These are phyloP conservation scores for Proisotoma minuta DNA, from an alignment of 2,888 invertebrate species.

Conservation along the genomic window DNA sequence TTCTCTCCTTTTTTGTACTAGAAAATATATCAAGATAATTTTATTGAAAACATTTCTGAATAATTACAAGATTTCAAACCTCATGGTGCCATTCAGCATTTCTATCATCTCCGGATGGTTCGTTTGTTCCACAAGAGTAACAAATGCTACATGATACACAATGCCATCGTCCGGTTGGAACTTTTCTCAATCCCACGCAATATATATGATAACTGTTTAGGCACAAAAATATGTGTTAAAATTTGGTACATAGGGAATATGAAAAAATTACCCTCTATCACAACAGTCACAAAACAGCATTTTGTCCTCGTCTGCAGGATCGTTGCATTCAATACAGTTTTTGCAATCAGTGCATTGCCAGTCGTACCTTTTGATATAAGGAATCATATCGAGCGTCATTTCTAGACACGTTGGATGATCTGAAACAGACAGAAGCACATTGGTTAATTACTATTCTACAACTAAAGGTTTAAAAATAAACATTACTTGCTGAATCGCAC, in stretches of 20 bases:
- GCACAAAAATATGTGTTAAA: conserved; percentile 9
- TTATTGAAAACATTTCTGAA: conserved; percentile 5
- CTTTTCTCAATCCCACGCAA: conserved; percentile 74
- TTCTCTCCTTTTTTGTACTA: conserved; percentile 55
- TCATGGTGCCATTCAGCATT: conserved; percentile 56
- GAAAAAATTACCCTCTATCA: conserved; percentile 66
- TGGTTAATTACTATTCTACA: not conserved
- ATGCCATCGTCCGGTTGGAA: conserved; percentile 85
- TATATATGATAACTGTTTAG: conserved; percentile 70
- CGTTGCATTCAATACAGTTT: conserved; percentile 76
- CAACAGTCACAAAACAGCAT: conserved; percentile 93
- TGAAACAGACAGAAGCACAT: conserved; percentile 49
- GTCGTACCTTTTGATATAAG: conserved; percentile 74
- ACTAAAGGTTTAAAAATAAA: not conserved
- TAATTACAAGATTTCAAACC: conserved; percentile 39
- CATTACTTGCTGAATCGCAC: conserved; percentile 52
- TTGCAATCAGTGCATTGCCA: conserved; percentile 96
- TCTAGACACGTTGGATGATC: conserved; percentile 85
- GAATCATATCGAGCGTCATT: conserved; percentile 74
- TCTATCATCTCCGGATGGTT: conserved; percentile 51
- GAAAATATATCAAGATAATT: conserved; percentile 35
- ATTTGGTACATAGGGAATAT: not conserved
- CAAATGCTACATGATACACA: conserved; percentile 74
- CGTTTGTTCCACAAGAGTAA: conserved; percentile 55
- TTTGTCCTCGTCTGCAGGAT: conserved; percentile 77